These are phyloP conservation scores for Crambe crambe DNA, from an alignment of 37 sponge, comb jelly and placozoan species.

Conservation along the genomic window DNA sequence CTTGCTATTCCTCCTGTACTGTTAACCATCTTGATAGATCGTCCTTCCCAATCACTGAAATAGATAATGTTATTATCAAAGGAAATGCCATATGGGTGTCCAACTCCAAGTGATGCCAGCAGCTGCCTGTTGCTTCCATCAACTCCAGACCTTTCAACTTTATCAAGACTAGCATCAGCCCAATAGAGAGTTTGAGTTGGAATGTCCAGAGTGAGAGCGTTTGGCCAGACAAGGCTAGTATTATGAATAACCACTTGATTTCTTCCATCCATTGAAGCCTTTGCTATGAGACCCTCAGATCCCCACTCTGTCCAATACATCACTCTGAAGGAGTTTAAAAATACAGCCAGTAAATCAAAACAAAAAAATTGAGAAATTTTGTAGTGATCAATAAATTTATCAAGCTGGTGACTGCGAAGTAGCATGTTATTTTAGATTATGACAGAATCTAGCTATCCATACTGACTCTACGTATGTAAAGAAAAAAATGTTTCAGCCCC, in stretches of 20 bases:
- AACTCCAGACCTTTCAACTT: slow-evolving; percentile 41
- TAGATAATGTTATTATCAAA: background rate
- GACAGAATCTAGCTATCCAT: background rate
- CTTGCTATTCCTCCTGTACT: background rate
- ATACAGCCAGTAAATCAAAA: no score
- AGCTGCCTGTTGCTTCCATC: slow-evolving; percentile 48
- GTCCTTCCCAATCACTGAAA: background rate
- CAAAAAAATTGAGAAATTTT: no score
- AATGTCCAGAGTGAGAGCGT: slow-evolving; percentile 66
- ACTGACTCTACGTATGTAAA: background rate
- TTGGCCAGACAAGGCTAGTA: slow-evolving; percentile 47
- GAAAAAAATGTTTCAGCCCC: no score
- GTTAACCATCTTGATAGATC: background rate
- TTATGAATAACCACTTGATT: slow-evolving; percentile 17
- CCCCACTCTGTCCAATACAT: slow-evolving; percentile 85
- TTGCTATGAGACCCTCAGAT: background rate
- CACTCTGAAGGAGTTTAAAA: no score
- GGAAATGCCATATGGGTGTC: slow-evolving; percentile 2
- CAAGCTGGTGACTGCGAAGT: no score
- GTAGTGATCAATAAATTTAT: no score
- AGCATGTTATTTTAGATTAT: no score
- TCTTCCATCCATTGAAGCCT: slow-evolving; percentile 51
- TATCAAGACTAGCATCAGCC: slow-evolving; percentile 56
- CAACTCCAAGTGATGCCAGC: background rate
- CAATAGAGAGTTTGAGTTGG: slow-evolving; percentile 72